Conservation (phyloP, 2,113 vertebrate species). For the Rostratula benghalensis region DNA sequence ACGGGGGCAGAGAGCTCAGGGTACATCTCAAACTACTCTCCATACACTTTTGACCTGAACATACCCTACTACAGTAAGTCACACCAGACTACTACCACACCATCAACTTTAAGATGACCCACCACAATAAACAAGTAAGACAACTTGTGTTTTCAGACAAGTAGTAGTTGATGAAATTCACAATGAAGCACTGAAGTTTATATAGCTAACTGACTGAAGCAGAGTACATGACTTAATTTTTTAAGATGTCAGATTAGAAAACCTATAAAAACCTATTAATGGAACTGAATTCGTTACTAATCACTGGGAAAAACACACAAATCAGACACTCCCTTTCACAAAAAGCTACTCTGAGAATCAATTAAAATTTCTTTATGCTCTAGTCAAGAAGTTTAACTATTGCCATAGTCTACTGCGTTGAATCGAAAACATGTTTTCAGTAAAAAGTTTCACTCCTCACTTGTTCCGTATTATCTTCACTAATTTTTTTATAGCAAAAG, state of each 20-base stretch:
- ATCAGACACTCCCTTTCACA: not conserved
- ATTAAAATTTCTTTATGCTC: not conserved
- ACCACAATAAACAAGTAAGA: not conserved
- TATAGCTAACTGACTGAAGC: not conserved
- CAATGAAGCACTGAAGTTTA: not conserved
- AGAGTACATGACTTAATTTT: not conserved
- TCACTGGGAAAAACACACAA: not conserved
- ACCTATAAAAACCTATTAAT: not conserved
- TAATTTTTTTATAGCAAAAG: not conserved
- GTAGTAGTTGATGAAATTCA: accelerated
- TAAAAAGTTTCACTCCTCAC: not conserved
- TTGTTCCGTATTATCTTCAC: not conserved
- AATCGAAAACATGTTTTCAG: not conserved
- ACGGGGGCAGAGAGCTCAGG: accelerated
- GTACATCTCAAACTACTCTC: not conserved
- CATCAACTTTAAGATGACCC: not conserved
- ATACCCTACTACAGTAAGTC: not conserved
- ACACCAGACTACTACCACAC: too few species aligned
- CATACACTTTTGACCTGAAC: not conserved
- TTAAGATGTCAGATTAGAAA: not conserved
- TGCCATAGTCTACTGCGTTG: not conserved
- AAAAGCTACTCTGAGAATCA: not conserved
- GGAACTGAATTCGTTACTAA: not conserved
- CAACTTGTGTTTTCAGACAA: not conserved
- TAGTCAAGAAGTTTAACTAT: not conserved